These are phyloP conservation scores for Phenacoccus solenopsis DNA, from an alignment of 1,140 invertebrate genomes.

Conservation along the genomic window DNA sequence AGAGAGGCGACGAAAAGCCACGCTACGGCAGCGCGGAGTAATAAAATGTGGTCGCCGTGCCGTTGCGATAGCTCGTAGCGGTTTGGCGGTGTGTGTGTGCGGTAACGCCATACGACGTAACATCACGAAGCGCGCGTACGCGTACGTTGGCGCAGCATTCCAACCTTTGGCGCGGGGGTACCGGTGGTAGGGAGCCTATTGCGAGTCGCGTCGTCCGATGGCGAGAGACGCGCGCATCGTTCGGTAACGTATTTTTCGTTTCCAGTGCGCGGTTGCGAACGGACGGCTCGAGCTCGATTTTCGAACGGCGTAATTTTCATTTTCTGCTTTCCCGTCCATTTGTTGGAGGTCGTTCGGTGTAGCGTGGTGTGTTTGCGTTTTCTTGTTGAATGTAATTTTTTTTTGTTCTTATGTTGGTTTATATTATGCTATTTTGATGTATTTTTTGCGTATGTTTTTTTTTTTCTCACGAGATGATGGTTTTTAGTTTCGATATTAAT, in stretches of 20 bases:
- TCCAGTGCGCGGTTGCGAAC: background rate
- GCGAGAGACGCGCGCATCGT: background rate
- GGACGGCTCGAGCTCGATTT: background rate
- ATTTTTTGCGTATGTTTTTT: too few relatives aligned
- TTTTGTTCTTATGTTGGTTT: background rate
- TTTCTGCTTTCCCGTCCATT: background rate
- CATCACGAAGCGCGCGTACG: background rate
- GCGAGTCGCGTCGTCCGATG: background rate
- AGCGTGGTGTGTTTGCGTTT: background rate
- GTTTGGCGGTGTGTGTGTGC: too few relatives aligned
- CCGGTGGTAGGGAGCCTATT: background rate
- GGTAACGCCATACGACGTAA: background rate
- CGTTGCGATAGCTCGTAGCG: too few relatives aligned
- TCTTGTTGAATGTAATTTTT: background rate
- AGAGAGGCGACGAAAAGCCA: too few relatives aligned
- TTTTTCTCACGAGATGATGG: too few relatives aligned
- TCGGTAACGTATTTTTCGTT: background rate
- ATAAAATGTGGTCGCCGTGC: too few relatives aligned
- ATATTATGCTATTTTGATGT: too few relatives aligned
- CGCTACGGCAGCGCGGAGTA: too few relatives aligned
- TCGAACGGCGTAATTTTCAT: background rate
- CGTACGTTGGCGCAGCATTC: background rate
- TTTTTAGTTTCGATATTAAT: too few relatives aligned
- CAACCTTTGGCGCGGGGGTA: background rate
- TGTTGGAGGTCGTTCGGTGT: background rate